A percentile compares a stretch with the other conserved stretches of the same genome.
phyloP scores from a whole-genome alignment of 2,888 invertebrate genomes.

The Sphecodes monilicornis region DNA sequence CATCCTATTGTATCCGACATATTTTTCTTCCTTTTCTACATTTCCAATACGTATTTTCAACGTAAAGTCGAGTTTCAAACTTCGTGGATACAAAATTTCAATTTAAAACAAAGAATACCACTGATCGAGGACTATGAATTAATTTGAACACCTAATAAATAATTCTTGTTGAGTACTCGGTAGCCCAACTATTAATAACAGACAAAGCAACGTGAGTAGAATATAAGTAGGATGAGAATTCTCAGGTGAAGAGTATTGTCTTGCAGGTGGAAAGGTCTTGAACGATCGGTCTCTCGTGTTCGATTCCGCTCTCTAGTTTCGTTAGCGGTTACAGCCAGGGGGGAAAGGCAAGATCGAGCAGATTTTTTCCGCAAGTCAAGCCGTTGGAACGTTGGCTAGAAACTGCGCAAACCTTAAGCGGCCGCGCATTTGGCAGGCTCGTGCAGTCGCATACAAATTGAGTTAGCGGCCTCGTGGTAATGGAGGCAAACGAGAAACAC shows the following conservation, averaged over 20 bases:
- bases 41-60: no score
- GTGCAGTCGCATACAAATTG: constrained; percentile 82
- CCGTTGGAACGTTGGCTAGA: constrained; percentile 65
- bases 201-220: not conserved
- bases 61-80: no score
- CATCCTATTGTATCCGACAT: no score
- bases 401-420: constrained; percentile 78
- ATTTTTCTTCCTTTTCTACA: no score
- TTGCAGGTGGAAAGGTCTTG: not conserved
- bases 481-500: constrained; percentile 66
- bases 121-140: not conserved
- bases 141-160: not conserved
- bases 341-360: constrained; percentile 10
- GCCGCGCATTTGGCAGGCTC: constrained; percentile 78
- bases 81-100: no score
- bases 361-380: constrained; percentile 52
- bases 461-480: constrained; percentile 81
- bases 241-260: not conserved
- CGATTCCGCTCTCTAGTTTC: constrained; percentile 1
- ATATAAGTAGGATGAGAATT: not conserved
- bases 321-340: not conserved
- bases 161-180: not conserved
- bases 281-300: not conserved
- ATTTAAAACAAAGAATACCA: no score
- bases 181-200: not conserved